Base-by-base conservation (phyloP, 2,113 vertebrate species). In the Colaptes auratus region DNA sequence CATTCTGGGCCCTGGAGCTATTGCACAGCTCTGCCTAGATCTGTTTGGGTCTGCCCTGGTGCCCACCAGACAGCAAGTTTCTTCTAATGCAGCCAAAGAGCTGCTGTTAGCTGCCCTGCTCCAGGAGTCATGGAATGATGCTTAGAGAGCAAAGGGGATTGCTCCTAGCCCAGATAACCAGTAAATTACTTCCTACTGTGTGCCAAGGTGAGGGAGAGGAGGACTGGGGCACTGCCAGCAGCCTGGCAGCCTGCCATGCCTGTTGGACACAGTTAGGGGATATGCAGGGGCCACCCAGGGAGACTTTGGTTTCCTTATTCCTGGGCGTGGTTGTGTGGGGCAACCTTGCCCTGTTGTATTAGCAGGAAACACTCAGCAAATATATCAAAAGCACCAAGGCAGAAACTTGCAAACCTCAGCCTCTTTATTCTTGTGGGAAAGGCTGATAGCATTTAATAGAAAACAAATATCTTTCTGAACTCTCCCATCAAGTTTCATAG, bases 171-270 rank as follows among this genome's bases (percentile, higher is more conserved):
- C 75, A 73, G 44, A 80, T 74, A 84, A 70, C 73, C 84, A 82
- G 66, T 59, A 95, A 94, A 95, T 89, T 72, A 84, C 59, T 89
- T 89, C 91, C 74, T 2, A 1, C 74, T 82, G 81, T 12, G 12
- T 77, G 78, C 46, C 52, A 56, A 72, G 69, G 21, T 74, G 20
- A 19, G 48, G 33, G 44, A 88, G 73, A 0, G 2, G 36, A 9
- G 52, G 27, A 71, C 78, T 92, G 82, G 56, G 71, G 56, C 56
- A 89, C 46, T 42, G 53, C 53, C 13, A 66, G 53, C 36, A 95
- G 79, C 75, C 72, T 92, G 78, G 82, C 84, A 93, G 89, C 64
- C 75, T 60, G 78, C 75, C 88, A 85, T 93, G 91, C 94, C 93
- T 6, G 27, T 88, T 33, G 52, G 89, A 93, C 84, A 76, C 72